Evolutionary conservation across 2,888 invertebrate species (phyloP).

Genomic region (Cabera pusaria): DNA sequence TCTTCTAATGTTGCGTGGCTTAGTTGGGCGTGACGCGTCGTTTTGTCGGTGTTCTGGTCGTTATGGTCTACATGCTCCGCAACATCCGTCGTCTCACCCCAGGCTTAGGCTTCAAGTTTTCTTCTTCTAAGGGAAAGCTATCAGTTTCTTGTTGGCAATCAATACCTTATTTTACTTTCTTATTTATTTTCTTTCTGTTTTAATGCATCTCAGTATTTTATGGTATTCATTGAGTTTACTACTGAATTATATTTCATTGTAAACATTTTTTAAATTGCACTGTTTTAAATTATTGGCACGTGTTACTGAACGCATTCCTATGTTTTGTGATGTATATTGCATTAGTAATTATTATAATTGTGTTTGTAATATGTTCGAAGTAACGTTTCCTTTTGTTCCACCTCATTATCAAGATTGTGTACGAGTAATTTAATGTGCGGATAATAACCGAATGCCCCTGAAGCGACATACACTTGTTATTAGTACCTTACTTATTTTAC

Average conservation of each 20-base stretch:
- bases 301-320: constrained; percentile 61
- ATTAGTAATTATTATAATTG: constrained; percentile 66
- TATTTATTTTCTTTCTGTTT: constrained; percentile 3
- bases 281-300: too few relatives aligned
- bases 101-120: constrained; percentile 57
- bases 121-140: constrained; percentile 46
- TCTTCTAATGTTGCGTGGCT: constrained; percentile 61
- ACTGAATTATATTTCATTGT: too few relatives aligned
- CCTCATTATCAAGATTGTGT: constrained; percentile 48
- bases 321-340: constrained; percentile 51
- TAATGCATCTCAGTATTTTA: background rate
- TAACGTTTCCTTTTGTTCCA: constrained; percentile 52
- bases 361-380: constrained; percentile 49
- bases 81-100: constrained; percentile 67
- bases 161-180: constrained; percentile 31
- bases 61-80: constrained; percentile 74
- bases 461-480: constrained; percentile 13
- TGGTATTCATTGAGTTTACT: constrained; percentile 17
- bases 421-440: constrained; percentile 28
- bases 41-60: constrained; percentile 73
- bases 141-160: constrained; percentile 41
- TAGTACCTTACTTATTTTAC: constrained; percentile 6
- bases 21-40: constrained; percentile 73
- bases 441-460: constrained; percentile 24
- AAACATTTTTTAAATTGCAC: too few relatives aligned